phyloP scores from a whole-genome alignment of 1,140 invertebrate species.

The Zaprionus inermis region DNA sequence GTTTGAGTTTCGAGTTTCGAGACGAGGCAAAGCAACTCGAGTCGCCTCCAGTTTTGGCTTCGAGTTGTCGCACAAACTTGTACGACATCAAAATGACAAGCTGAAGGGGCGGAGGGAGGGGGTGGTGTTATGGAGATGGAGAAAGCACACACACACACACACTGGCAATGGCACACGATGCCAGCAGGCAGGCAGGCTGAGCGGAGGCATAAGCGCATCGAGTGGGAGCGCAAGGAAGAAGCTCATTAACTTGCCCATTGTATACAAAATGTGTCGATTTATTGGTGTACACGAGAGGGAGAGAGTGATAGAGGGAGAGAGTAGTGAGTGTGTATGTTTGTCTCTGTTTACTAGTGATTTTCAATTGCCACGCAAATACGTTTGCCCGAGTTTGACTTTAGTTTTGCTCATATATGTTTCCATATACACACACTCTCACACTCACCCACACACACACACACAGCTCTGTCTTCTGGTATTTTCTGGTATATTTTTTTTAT shows the following conservation, averaged over 20 bases:
- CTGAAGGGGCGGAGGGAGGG: slow-evolving; percentile 13
- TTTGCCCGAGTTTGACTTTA: slow-evolving; percentile 34
- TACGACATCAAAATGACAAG: slow-evolving; percentile 52
- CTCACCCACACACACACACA: not conserved
- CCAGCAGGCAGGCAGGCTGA: slow-evolving; percentile 8
- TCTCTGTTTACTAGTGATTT: slow-evolving; percentile 58
- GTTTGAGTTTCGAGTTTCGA: slow-evolving; percentile 43
- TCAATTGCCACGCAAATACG: slow-evolving; percentile 53
- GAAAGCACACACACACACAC: slow-evolving; percentile 35
- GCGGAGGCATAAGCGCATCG: not conserved
- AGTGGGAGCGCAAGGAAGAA: slow-evolving; percentile 9
- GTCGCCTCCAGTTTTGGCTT: slow-evolving; percentile 46
- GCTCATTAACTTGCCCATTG: slow-evolving; percentile 57
- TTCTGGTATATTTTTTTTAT: slow-evolving; percentile 19
- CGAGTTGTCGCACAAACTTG: slow-evolving; percentile 53
- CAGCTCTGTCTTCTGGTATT: not conserved
- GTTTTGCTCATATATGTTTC: slow-evolving; percentile 8
- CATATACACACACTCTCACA: not conserved
- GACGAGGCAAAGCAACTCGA: not conserved
- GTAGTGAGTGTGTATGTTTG: slow-evolving; percentile 14
- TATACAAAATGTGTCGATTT: slow-evolving; percentile 62
- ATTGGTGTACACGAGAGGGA: slow-evolving; percentile 1
- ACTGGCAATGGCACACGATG: slow-evolving; percentile 18
- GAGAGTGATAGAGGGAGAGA: not conserved
- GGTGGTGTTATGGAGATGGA: slow-evolving; percentile 26